A percentile compares a stretch with the other conserved stretches of the same genome.
These are phyloP conservation scores for Microcebus griseorufus DNA, from an alignment of 2,113 vertebrate genomes.

Conservation along the genomic window DNA sequence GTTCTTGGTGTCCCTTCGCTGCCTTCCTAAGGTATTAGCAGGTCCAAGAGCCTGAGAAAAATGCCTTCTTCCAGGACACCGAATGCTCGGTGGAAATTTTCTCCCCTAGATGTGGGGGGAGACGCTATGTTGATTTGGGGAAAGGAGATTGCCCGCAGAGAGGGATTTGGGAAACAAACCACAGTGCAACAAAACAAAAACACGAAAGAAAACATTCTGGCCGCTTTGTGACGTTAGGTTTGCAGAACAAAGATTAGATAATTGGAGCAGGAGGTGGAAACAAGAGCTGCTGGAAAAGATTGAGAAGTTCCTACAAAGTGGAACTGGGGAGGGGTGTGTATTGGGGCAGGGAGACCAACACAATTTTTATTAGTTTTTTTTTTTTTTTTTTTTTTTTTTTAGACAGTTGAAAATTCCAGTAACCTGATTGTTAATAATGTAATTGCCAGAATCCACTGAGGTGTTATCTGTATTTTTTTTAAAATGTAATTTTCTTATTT, in stretches of 20 bases:
- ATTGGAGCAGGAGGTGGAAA: not conserved
- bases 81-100: not conserved
- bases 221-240: not conserved
- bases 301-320: not conserved
- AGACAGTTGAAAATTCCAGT: not conserved
- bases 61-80: not conserved
- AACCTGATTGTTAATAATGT: not conserved
- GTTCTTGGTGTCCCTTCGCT: not conserved
- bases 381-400: not conserved
- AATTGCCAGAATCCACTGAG: not conserved
- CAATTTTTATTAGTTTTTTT: not conserved
- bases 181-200: conserved; percentile 30
- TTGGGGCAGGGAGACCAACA: rapidly evolving
- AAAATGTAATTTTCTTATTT: not conserved
- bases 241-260: conserved; percentile 27
- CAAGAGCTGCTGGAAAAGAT: not conserved
- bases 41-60: not conserved
- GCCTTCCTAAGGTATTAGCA: no score
- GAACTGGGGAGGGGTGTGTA: rapidly evolving
- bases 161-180: conserved; percentile 25
- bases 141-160: not conserved
- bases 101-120: not conserved
- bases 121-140: not conserved
- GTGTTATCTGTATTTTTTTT: not conserved
- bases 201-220: not conserved